These are phyloP conservation scores for Orius insidiosus DNA, from an alignment of 1,140 invertebrate genomes.

Conservation along the genomic window DNA sequence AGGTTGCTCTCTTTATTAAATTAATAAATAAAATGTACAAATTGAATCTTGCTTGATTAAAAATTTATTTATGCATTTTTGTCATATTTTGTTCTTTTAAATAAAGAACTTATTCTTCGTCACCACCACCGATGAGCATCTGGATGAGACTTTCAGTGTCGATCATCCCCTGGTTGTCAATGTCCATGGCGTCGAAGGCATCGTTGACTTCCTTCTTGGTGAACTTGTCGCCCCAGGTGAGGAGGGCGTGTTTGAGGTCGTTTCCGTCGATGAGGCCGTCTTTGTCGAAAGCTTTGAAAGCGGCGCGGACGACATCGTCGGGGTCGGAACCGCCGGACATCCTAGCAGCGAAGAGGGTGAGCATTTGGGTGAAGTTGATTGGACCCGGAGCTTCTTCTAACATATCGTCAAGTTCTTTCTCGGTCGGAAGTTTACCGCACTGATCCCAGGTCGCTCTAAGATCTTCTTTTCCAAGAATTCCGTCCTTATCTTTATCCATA, in stretches of 20 bases:
- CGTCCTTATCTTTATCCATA: constrained; percentile 97
- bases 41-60: constrained; percentile 9
- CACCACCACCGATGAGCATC: constrained; percentile 21
- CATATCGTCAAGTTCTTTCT: constrained; percentile 86
- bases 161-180: constrained; percentile 82
- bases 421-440: constrained; percentile 73
- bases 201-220: constrained; percentile 80
- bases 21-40: constrained; percentile 4
- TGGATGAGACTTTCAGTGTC: constrained; percentile 61
- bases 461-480: constrained; percentile 90
- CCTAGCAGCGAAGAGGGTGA: constrained; percentile 79
- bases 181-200: constrained; percentile 87
- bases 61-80: neutral
- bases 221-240: constrained; percentile 96
- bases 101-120: constrained; percentile 18
- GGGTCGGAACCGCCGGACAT: constrained; percentile 72
- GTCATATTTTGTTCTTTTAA: neutral
- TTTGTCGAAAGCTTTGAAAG: constrained; percentile 90
- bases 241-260: constrained; percentile 76
- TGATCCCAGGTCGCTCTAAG: constrained; percentile 89
- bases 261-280: constrained; percentile 76
- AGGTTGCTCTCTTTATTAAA: constrained; percentile 11
- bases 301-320: constrained; percentile 83
- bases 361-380: constrained; percentile 88
- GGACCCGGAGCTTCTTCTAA: constrained; percentile 74